A percentile compares a stretch with the other conserved stretches of the same genome.
Conservation (phyloP, 1,140 invertebrate species). For the Pseudoatta argentina region DNA sequence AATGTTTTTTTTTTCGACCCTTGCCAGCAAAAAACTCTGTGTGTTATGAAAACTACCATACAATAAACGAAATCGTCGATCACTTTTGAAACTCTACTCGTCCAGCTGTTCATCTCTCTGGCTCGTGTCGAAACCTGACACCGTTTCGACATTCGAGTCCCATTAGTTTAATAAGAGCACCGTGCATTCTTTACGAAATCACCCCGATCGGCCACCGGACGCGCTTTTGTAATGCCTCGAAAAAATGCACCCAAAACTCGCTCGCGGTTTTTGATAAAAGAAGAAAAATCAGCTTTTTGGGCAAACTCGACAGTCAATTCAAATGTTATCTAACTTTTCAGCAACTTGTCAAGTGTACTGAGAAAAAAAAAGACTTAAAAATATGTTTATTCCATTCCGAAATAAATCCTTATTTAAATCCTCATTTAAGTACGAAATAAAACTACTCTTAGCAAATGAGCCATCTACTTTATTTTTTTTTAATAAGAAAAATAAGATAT, state of each 20-base stretch:
- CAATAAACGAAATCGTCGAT: conserved; percentile 60
- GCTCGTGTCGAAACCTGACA: conserved; percentile 71
- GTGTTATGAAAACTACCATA: conserved; percentile 13
- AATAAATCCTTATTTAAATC: too few relatives aligned
- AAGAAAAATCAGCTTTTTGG: not conserved
- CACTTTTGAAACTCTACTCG: conserved; percentile 72
- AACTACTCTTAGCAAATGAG: too few relatives aligned
- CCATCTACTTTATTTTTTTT: too few relatives aligned
- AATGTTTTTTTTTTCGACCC: not conserved
- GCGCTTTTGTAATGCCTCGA: conserved; percentile 47
- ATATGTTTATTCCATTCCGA: too few relatives aligned
- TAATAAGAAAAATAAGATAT: too few relatives aligned
- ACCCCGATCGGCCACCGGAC: conserved; percentile 51
- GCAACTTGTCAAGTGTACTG: not conserved
- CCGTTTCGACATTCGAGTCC: conserved; percentile 74
- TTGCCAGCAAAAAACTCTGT: not conserved
- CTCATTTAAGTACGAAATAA: too few relatives aligned
- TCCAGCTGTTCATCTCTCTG: conserved; percentile 73
- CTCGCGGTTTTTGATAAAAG: not conserved
- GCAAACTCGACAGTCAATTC: not conserved
- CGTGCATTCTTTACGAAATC: conserved; percentile 76
- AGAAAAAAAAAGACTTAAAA: too few relatives aligned
- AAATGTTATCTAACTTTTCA: not conserved
- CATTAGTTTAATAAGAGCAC: conserved; percentile 78
- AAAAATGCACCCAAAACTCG: conserved; percentile 11